phyloP scores from a whole-genome alignment of 2,888 invertebrate genomes.

The Meghimatium bilineatum region DNA sequence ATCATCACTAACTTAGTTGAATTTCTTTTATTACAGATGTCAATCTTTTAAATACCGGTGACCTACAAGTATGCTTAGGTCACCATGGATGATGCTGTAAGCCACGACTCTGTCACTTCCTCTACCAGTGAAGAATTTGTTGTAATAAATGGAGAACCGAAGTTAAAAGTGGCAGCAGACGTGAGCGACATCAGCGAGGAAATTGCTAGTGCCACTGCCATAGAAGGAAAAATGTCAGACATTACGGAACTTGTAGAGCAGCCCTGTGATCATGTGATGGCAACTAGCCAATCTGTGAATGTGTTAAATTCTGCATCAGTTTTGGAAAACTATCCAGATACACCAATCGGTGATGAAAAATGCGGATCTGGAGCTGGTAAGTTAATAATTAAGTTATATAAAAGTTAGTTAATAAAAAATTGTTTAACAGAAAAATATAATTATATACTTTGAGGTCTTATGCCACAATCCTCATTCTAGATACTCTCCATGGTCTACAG shows the following conservation, averaged over 20 bases:
- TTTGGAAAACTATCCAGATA: slow-evolving; percentile 47
- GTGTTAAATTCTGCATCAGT: slow-evolving; percentile 40
- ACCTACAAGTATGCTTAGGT: slow-evolving; percentile 42
- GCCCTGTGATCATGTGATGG: slow-evolving; percentile 58
- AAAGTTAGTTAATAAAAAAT: no score
- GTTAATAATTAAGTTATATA: neutral
- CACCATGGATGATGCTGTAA: slow-evolving; percentile 78
- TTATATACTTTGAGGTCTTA: no score
- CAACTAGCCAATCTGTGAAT: slow-evolving; percentile 54
- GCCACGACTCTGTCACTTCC: slow-evolving; percentile 83
- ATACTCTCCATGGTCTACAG: no score
- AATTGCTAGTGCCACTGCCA: slow-evolving; percentile 57
- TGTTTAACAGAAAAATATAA: no score
- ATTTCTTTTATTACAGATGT: neutral
- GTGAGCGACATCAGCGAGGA: slow-evolving; percentile 79
- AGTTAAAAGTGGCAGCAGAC: slow-evolving; percentile 83
- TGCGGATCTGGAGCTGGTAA: slow-evolving; percentile 26
- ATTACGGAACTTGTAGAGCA: slow-evolving; percentile 27
- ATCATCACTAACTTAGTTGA: neutral
- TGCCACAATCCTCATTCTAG: no score
- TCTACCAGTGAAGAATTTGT: slow-evolving; percentile 85
- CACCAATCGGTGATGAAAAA: slow-evolving; percentile 31
- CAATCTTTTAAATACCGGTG: slow-evolving; percentile 15
- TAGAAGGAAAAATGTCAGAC: slow-evolving; percentile 38
- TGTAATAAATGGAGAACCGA: slow-evolving; percentile 82